Conservation (phyloP, 2,888 invertebrate genomes). For the Lymantria dispar region DNA sequence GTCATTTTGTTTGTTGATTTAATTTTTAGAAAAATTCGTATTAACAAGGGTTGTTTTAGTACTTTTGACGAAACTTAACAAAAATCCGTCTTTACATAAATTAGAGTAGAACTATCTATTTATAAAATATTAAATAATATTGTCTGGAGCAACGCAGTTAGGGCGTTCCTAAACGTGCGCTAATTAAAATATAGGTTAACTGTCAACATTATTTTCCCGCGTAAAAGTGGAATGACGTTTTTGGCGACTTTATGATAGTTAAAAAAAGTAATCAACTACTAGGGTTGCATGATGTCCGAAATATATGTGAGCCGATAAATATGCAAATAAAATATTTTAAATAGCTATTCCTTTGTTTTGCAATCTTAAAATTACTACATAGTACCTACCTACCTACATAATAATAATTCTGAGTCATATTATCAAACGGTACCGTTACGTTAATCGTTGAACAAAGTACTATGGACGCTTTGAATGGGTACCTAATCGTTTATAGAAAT, state of each 20-base stretch:
- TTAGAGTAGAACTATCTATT: too few species aligned
- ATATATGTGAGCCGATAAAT: conserved; percentile 14
- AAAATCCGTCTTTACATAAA: too few species aligned
- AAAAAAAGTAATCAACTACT: not conserved
- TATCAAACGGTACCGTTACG: not conserved
- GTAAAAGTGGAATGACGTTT: conserved; percentile 24
- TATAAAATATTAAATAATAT: not conserved
- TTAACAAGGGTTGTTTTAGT: too few species aligned
- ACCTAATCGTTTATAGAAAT: too few species aligned
- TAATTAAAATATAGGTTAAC: conserved; percentile 59
- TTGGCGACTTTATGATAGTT: conserved; percentile 6
- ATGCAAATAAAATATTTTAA: conserved; percentile 8
- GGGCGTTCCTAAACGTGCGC: conserved; percentile 26
- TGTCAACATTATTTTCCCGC: conserved; percentile 38
- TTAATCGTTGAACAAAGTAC: not conserved
- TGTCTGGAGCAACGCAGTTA: not conserved
- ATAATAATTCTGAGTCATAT: not conserved
- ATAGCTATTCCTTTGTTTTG: conserved; percentile 1
- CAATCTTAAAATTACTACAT: not conserved
- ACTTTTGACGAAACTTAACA: too few species aligned
- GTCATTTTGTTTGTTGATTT: conserved; percentile 16
- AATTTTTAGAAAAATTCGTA: not conserved
- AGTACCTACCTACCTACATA: too few species aligned
- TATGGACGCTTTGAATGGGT: too few species aligned
- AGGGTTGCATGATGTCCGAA: conserved; percentile 13